Conservation (phyloP, 2,888 invertebrate genomes). For the Eumerus sabulonum region DNA sequence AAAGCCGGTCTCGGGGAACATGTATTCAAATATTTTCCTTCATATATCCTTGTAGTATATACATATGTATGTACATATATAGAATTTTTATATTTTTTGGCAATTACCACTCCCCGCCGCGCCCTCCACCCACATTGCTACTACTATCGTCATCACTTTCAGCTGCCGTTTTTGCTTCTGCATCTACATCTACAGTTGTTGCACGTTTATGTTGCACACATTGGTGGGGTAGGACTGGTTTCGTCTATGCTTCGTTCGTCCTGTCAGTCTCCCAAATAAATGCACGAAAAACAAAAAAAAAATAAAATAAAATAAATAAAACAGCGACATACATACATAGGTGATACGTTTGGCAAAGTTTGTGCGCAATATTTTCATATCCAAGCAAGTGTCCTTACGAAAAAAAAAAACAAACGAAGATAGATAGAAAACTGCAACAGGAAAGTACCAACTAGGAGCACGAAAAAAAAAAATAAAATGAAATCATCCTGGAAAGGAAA, state of each 20-base stretch:
- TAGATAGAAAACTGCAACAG: constrained; percentile 31
- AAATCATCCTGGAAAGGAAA: constrained; percentile 21
- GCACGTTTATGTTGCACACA: constrained; percentile 29
- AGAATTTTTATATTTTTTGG: constrained; percentile 63
- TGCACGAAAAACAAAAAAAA: too few species aligned
- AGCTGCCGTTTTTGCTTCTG: constrained; percentile 34
- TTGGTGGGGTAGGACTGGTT: constrained; percentile 19
- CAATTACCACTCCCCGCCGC: constrained; percentile 35
- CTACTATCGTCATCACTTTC: constrained; percentile 29
- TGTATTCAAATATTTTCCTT: constrained; percentile 61
- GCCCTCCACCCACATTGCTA: too few species aligned
- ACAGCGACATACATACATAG: background rate
- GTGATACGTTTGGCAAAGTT: constrained; percentile 9
- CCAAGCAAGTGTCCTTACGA: constrained; percentile 55
- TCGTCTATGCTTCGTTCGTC: constrained; percentile 20
- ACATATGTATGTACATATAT: too few species aligned
- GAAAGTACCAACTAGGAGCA: constrained; percentile 1
- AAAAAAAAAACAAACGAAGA: constrained; percentile 36
- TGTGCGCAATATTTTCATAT: constrained; percentile 49
- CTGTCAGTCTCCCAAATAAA: constrained; percentile 45
- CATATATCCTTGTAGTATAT: constrained; percentile 50
- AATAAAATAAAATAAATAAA: constrained; percentile 23
- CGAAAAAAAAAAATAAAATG: constrained; percentile 48
- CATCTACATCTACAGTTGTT: constrained; percentile 1
- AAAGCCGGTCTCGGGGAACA: background rate